Conservation (phyloP, 2,888 invertebrate genomes). For the Subacronicta megacephala region DNA sequence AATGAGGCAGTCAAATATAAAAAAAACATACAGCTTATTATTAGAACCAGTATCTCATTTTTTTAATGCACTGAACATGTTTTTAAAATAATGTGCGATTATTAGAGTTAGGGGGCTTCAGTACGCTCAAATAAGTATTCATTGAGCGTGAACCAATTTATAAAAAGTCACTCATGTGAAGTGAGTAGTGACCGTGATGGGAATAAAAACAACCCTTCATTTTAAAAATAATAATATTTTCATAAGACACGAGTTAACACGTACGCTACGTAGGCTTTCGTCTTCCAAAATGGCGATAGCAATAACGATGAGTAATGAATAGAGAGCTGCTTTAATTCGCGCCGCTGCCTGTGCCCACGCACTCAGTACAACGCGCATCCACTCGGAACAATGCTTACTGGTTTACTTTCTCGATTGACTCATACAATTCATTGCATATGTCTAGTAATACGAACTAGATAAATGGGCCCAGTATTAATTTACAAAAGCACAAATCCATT, state of each 20-base stretch:
- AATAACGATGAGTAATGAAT: slow-evolving; percentile 89
- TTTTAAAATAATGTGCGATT: slow-evolving; percentile 60
- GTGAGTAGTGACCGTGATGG: slow-evolving; percentile 66
- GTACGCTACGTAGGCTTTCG: slow-evolving; percentile 87
- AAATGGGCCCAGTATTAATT: slow-evolving; percentile 79
- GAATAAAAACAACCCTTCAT: slow-evolving; percentile 71
- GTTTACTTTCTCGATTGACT: slow-evolving; percentile 90
- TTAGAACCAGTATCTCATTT: not conserved
- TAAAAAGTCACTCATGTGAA: slow-evolving; percentile 74
- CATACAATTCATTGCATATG: slow-evolving; percentile 85
- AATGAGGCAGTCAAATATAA: no score
- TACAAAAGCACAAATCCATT: slow-evolving; percentile 67
- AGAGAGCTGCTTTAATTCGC: slow-evolving; percentile 89
- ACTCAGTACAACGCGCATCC: slow-evolving; percentile 84
- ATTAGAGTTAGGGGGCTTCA: slow-evolving; percentile 61
- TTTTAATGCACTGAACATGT: slow-evolving; percentile 21
- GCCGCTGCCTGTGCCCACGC: slow-evolving; percentile 85
- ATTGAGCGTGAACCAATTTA: slow-evolving; percentile 75
- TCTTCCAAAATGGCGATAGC: slow-evolving; percentile 86
- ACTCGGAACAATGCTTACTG: slow-evolving; percentile 89
- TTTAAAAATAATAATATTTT: slow-evolving; percentile 66
- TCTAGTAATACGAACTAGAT: slow-evolving; percentile 84
- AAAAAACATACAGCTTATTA: slow-evolving; percentile 1
- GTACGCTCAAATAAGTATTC: slow-evolving; percentile 77
- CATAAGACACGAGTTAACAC: slow-evolving; percentile 62